Evolutionary conservation across 2,113 vertebrate species (phyloP).

Genomic region (Microtus richardsoni): DNA sequence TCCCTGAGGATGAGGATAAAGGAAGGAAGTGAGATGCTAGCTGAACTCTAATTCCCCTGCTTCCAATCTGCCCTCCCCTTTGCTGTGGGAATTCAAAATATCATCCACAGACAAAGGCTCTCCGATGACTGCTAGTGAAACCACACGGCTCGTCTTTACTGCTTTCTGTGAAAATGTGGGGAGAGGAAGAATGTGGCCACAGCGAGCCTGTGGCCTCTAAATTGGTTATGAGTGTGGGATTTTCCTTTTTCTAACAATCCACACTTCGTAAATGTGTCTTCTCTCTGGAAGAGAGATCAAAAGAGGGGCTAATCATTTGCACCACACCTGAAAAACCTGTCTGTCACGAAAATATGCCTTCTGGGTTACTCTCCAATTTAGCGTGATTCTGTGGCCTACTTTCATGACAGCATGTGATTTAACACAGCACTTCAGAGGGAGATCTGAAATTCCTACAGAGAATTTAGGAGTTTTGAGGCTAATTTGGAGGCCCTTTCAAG

Average conservation of each 20-base stretch:
- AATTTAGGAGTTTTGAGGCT: background rate
- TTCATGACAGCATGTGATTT: background rate
- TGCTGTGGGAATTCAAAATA: constrained; percentile 8
- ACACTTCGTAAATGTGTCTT: background rate
- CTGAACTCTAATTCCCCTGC: background rate
- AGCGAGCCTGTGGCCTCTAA: background rate
- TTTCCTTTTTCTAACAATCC: background rate
- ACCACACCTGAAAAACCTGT: background rate
- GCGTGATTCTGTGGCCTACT: background rate
- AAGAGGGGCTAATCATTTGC: background rate
- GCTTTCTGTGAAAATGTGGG: background rate
- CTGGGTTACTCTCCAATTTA: background rate
- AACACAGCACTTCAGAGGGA: background rate
- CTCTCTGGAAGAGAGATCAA: background rate
- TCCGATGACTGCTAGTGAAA: background rate
- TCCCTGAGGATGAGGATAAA: background rate
- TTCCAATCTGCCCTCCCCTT: background rate
- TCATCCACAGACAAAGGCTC: background rate
- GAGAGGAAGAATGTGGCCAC: background rate
- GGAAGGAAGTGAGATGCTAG: background rate
- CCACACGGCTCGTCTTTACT: background rate
- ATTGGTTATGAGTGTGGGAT: background rate
- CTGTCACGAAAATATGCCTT: constrained; percentile 1
- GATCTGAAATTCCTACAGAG: constrained; percentile 5
- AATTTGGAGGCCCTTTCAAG: background rate